Evolutionary conservation across 2,888 invertebrate species (phyloP), one percentile per base, ranked within the genome.

Genomic region (Synanthedon tipuliformis): DNA sequence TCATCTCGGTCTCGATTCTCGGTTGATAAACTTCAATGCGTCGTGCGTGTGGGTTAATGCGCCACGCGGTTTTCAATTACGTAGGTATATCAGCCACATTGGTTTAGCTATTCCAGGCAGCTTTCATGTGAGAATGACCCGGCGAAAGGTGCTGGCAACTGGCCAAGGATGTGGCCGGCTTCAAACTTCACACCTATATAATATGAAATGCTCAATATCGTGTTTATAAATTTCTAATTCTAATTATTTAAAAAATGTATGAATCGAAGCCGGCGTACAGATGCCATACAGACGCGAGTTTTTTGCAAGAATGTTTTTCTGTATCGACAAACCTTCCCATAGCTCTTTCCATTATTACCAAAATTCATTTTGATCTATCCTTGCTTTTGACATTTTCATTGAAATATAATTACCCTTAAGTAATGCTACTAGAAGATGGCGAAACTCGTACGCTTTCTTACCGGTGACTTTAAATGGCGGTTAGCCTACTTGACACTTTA

Each of bases 101-200:
- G 64, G 65, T 66, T 73, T 68, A 64, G 59, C 57, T 64, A 70
- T 67, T 74, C 69, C 71, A 69, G 65, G 59, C 53, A 51, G 51
- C 53, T 74, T 72, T 73, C 71, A 65, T 69, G 68, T 57, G 73
- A 72, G 75, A 70, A 74, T 72, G 77, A 77, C 72, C 76, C 71
- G 78, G 73, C 73, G 73, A 76, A 78, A 78, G 75, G 66, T 56
- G 58, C 65, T 78, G 79, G 79, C 78, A 51, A 27, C 12, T 2
- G 48, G 71, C 79, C 79, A 79, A 53, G 41, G 52, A 23, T 48
- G 52, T 53, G 48, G 52, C 50, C 50, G 53, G 50, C 45, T 15
- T 45, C 45, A 5, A 34, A 45, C 45, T 45, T 45, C 45, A 15
- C 15, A 7, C 13, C 13, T 45, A 45, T 45, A 45, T 13, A 7